A percentile compares a stretch with the other conserved stretches of the same genome.
Evolutionary conservation across 2,113 vertebrate genomes (phyloP).

Genomic region (Toxotes chatareus): DNA sequence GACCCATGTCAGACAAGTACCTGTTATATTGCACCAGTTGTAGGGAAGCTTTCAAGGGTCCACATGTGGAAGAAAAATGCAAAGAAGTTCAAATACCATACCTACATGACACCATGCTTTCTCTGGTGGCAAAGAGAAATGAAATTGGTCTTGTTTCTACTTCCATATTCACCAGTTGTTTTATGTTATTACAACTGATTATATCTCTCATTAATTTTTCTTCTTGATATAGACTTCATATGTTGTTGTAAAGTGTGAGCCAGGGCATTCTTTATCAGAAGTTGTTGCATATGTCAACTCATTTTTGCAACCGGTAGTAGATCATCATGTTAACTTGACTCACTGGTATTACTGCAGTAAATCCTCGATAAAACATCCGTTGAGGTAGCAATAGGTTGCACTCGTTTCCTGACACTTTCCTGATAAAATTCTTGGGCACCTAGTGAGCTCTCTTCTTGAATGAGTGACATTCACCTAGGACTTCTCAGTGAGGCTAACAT

Average conservation of each 20-base stretch:
- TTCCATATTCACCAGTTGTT: too few species aligned
- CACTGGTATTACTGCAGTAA: slow-evolving; percentile 19
- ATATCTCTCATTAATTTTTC: neutral
- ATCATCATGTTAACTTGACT: neutral
- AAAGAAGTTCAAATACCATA: neutral
- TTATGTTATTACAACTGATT: too few species aligned
- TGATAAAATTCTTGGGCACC: neutral
- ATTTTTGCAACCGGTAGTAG: neutral
- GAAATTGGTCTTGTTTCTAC: neutral
- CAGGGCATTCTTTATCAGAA: neutral
- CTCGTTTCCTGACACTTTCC: slow-evolving; percentile 5
- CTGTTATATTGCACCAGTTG: neutral
- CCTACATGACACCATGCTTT: too few species aligned
- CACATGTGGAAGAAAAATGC: neutral
- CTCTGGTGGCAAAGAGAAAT: neutral
- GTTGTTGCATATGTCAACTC: neutral
- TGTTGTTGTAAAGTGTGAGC: neutral
- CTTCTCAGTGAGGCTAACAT: neutral
- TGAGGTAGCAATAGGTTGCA: neutral
- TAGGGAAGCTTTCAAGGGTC: neutral
- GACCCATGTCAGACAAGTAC: neutral
- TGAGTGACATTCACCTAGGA: neutral
- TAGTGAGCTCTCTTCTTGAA: neutral
- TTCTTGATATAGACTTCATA: neutral
- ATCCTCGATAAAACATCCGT: slow-evolving; percentile 1